These are phyloP conservation scores for Astyanax mexicanus DNA, from an alignment of 2,797 vertebrate species.

Conservation along the genomic window DNA sequence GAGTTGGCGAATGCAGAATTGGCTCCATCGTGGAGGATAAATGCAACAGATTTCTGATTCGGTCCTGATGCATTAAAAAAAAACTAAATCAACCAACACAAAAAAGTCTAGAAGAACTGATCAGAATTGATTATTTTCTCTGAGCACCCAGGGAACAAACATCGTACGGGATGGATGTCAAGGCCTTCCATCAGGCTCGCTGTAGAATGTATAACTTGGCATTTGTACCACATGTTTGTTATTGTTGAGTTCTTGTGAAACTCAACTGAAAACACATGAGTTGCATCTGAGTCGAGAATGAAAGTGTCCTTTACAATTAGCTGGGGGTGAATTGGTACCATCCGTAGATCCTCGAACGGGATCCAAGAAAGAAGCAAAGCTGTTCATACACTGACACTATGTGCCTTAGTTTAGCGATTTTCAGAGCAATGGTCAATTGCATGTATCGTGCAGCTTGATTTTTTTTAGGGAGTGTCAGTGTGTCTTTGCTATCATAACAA, in stretches of 20 bases:
- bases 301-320: constrained; percentile 24
- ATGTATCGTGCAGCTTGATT: too few species aligned
- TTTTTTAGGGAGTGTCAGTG: too few species aligned
- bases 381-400: too few species aligned
- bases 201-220: constrained; percentile 22
- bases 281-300: neutral
- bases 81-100: too few species aligned
- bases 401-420: too few species aligned
- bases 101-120: neutral
- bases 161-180: neutral
- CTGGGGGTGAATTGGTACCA: constrained; percentile 12
- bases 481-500: too few species aligned
- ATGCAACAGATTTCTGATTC: neutral
- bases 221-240: neutral
- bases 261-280: constrained; percentile 24
- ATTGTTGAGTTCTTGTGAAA: constrained; percentile 32
- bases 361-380: constrained; percentile 6
- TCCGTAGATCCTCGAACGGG: neutral
- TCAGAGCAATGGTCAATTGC: too few species aligned
- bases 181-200: neutral
- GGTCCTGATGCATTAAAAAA: neutral
- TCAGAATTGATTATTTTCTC: constrained; percentile 20
- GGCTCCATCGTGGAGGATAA: neutral
- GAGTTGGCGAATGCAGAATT: neutral
- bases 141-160: constrained; percentile 18